Conservation (phyloP, 2,888 invertebrate species). For the Bursaphelenchus okinawaensis region DNA sequence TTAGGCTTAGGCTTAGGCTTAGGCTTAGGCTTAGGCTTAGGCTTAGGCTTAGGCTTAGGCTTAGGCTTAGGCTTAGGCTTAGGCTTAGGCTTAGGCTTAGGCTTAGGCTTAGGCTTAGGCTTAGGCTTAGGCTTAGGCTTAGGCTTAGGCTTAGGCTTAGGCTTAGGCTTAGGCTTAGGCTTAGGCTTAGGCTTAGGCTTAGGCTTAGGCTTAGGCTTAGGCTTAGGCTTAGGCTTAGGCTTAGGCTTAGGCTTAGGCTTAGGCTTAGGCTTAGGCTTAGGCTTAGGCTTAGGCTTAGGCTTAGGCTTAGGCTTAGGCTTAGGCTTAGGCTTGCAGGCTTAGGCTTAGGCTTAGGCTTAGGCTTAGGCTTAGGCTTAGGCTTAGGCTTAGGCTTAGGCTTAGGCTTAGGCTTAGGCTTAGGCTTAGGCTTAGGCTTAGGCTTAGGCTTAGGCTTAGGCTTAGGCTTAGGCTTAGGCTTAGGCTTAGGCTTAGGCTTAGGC, state of each 20-base stretch:
- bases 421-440: neutral
- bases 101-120: constrained; percentile 7
- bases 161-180: constrained; percentile 1
- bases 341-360: neutral
- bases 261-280: neutral
- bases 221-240: neutral
- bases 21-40: constrained; percentile 7
- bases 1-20: constrained; percentile 5
- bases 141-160: constrained; percentile 4
- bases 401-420: neutral
- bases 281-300: neutral
- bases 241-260: neutral
- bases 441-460: constrained; percentile 19
- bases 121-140: constrained; percentile 4
- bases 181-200: constrained; percentile 3
- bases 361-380: neutral
- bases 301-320: constrained; percentile 3
- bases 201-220: neutral
- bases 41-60: constrained; percentile 7
- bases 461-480: constrained; percentile 22
- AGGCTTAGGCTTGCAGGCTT: neutral
- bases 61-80: constrained; percentile 3
- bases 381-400: neutral
- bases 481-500: constrained; percentile 21
- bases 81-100: constrained; percentile 7